Evolutionary conservation across 2,797 vertebrate species (phyloP).

Genomic region (Onychomys arenicola): DNA sequence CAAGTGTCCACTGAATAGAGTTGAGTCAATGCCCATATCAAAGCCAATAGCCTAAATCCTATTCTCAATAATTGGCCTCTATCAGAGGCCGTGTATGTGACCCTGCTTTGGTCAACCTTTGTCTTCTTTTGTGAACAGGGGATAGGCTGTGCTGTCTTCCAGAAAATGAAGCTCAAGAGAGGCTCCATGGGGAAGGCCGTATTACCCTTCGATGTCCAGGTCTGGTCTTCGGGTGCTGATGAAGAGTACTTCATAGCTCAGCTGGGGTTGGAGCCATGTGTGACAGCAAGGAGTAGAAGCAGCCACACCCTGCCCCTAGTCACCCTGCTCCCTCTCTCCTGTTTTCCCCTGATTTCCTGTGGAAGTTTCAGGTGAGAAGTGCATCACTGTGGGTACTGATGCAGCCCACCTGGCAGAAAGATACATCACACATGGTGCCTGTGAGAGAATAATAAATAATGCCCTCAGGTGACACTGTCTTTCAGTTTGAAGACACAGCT

Average conservation of each 20-base stretch:
- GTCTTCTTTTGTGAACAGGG: constrained; percentile 85
- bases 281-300: neutral
- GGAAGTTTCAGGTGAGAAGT: neutral
- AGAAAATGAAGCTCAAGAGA: constrained; percentile 89
- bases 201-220: constrained; percentile 90
- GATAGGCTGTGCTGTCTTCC: constrained; percentile 84
- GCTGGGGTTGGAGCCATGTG: neutral
- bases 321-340: neutral
- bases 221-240: constrained; percentile 66
- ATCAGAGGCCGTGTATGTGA: neutral
- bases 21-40: neutral
- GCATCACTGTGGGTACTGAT: neutral
- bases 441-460: neutral
- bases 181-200: constrained; percentile 90
- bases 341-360: neutral
- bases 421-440: neutral
- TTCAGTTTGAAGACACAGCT: neutral
- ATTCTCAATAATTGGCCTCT: neutral
- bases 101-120: neutral
- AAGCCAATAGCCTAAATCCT: neutral
- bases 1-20: neutral
- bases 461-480: fast-evolving
- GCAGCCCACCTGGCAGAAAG: neutral
- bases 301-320: fast-evolving
- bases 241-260: neutral